Percentiles rank a stretch among this genome's conserved stretches.
These are phyloP conservation scores for Calephelis virginiensis DNA, from an alignment of 1,140 invertebrate species.

Conservation along the genomic window DNA sequence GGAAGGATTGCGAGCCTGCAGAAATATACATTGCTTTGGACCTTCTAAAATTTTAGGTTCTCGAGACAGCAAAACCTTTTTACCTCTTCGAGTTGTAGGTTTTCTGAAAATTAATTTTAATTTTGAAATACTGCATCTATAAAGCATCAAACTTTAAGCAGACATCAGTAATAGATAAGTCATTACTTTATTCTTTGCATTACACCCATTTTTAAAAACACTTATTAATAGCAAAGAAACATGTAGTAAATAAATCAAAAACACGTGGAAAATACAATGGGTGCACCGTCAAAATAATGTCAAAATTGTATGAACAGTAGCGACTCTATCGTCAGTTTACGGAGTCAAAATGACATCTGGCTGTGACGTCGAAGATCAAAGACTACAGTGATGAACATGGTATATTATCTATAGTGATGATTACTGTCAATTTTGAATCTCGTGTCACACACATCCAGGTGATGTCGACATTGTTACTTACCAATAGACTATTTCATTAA, in stretches of 20 bases:
- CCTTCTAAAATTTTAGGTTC: constrained; percentile 95
- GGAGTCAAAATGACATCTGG: too few species aligned
- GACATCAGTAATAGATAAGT: background rate
- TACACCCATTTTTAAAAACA: constrained; percentile 50
- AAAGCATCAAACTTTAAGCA: background rate
- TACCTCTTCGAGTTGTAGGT: constrained; percentile 93
- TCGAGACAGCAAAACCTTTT: constrained; percentile 87
- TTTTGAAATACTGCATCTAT: constrained; percentile 13
- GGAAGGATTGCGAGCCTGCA: constrained; percentile 92
- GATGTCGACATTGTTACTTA: too few species aligned
- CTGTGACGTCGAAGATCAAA: too few species aligned
- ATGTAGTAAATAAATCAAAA: background rate
- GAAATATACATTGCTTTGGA: constrained; percentile 89
- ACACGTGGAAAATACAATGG: background rate
- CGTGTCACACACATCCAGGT: too few species aligned
- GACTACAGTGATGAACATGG: too few species aligned
- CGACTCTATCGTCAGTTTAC: too few species aligned
- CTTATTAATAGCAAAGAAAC: background rate
- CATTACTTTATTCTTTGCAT: constrained; percentile 74
- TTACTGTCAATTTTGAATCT: too few species aligned
- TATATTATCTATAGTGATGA: too few species aligned
- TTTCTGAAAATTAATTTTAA: constrained; percentile 81
- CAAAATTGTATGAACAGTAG: too few species aligned
- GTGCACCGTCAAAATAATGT: too few species aligned
- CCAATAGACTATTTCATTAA: too few species aligned